These are phyloP conservation scores for Mustelus asterias DNA, from an alignment of 2,113 vertebrate species.

Conservation along the genomic window DNA sequence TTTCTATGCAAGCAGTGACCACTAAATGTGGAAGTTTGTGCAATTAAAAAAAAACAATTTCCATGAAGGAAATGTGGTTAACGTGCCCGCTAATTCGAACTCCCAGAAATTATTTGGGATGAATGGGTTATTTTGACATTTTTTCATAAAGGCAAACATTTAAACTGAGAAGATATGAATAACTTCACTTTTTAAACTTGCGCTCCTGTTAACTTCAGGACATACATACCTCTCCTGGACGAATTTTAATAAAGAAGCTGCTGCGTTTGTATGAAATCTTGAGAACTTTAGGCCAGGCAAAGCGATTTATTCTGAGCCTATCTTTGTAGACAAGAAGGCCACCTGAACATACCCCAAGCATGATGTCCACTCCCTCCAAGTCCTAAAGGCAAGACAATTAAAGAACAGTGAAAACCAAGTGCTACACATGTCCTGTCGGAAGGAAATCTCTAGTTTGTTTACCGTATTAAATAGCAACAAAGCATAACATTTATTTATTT, in stretches of 20 bases:
- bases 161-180: neutral
- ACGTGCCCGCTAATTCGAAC: too few species aligned
- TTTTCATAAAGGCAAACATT: neutral
- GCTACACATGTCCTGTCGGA: too few species aligned
- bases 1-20: too few species aligned
- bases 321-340: conserved; percentile 97
- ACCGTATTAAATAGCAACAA: neutral
- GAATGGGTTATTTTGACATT: too few species aligned
- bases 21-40: too few species aligned
- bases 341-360: conserved; percentile 87
- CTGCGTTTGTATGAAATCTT: conserved; percentile 97
- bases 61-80: too few species aligned
- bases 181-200: neutral
- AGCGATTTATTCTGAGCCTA: conserved; percentile 94
- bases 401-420: conserved; percentile 8
- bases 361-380: conserved; percentile 91
- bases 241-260: conserved; percentile 96
- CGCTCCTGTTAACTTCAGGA: neutral
- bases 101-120: too few species aligned
- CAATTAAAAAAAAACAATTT: too few species aligned
- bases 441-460: neutral
- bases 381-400: conserved; percentile 60
- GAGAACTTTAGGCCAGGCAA: conserved; percentile 96
- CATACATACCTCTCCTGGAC: conserved; percentile 78
- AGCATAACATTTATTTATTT: neutral